A percentile compares a stretch with the other conserved stretches of the same genome.
Evolutionary conservation across 2,888 invertebrate genomes (phyloP).

Genomic region (Anodontia alba): DNA sequence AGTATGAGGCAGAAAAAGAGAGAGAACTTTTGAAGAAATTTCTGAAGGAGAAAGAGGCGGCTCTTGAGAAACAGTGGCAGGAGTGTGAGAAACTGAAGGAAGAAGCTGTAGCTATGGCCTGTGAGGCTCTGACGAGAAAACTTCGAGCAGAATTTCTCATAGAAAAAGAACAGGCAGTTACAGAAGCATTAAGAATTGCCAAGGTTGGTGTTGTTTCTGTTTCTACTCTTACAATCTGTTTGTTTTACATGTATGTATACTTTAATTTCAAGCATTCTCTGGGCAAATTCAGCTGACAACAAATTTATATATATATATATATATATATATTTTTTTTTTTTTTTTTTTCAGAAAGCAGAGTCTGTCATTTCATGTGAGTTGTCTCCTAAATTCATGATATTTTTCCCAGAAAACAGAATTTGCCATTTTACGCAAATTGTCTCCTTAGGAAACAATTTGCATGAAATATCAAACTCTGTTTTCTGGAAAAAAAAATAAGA

Average conservation of each 20-base stretch:
- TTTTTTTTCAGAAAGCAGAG: no score
- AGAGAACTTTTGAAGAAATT: conserved; percentile 74
- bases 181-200: conserved; percentile 76
- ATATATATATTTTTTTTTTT: no score
- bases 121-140: conserved; percentile 66
- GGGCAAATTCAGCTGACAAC: no score
- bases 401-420: no score
- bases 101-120: conserved; percentile 77
- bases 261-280: no score
- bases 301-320: no score
- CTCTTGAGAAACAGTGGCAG: conserved; percentile 73
- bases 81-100: conserved; percentile 76
- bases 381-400: no score
- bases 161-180: conserved; percentile 78
- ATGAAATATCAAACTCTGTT: no score
- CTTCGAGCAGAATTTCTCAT: conserved; percentile 73
- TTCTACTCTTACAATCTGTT: not conserved
- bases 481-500: no score
- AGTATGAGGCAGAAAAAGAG: conserved; percentile 77
- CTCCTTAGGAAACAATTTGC: no score
- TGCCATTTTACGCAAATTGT: no score
- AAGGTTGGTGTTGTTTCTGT: conserved; percentile 61
- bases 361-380: no score
- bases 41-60: conserved; percentile 75
- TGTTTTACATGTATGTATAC: not conserved